phyloP scores from a whole-genome alignment of 1,140 invertebrate genomes.

The Papilio helenus region DNA sequence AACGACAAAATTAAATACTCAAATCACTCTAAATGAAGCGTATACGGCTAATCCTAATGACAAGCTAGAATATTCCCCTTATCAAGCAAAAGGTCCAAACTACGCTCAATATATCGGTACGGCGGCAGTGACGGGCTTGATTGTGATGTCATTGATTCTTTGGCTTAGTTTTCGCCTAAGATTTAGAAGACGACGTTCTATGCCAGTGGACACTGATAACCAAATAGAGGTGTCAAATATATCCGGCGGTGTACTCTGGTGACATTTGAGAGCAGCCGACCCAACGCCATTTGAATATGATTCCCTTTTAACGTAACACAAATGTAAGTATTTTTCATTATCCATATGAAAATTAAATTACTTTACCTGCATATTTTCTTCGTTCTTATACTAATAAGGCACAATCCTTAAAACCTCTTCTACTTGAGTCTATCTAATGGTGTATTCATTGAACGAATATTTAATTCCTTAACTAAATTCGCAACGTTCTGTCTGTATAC shows the following conservation, averaged over 20 bases:
- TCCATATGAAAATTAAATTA: constrained; percentile 4
- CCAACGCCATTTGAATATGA: constrained; percentile 84
- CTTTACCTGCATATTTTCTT: neutral
- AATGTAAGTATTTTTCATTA: constrained; percentile 67
- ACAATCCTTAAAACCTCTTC: too few relatives aligned
- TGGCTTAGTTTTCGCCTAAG: constrained; percentile 77
- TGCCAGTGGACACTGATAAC: constrained; percentile 74
- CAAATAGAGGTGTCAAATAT: constrained; percentile 88
- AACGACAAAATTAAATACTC: constrained; percentile 47
- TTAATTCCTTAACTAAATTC: too few relatives aligned
- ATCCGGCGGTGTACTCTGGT: constrained; percentile 87
- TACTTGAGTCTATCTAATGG: too few relatives aligned
- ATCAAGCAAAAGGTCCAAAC: constrained; percentile 56
- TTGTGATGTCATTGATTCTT: constrained; percentile 74
- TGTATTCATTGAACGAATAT: too few relatives aligned
- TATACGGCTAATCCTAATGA: constrained; percentile 58
- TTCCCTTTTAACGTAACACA: constrained; percentile 82
- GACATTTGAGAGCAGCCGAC: constrained; percentile 84
- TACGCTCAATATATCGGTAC: constrained; percentile 72
- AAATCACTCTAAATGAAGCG: constrained; percentile 47
- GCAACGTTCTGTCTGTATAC: too few relatives aligned
- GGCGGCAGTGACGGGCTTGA: constrained; percentile 60
- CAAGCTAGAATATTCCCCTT: constrained; percentile 73
- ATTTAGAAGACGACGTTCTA: constrained; percentile 72
- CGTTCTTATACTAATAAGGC: neutral